phyloP scores from a whole-genome alignment of 2,113 vertebrate species.

The Maccullochella peelii region DNA sequence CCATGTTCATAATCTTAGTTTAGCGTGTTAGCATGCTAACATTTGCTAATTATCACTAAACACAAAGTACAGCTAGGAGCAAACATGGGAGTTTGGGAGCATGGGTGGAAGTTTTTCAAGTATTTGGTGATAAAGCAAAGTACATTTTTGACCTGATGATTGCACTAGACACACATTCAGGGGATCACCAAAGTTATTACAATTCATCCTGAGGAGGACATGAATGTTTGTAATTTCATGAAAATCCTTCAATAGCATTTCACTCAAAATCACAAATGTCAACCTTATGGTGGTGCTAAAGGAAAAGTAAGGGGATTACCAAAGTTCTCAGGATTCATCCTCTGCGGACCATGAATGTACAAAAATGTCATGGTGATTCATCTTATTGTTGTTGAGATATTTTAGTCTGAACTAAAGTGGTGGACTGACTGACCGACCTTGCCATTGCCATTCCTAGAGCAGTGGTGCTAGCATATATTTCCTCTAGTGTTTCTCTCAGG shows the following conservation, averaged over 20 bases:
- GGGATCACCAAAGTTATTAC: background rate
- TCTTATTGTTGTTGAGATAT: background rate
- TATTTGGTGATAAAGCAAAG: no score
- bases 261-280: no score
- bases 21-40: background rate
- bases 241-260: no score
- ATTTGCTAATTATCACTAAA: no score
- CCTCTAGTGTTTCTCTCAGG: background rate
- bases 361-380: background rate
- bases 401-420: background rate
- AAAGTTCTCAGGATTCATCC: background rate
- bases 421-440: background rate
- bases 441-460: background rate
- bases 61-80: background rate
- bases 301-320: background rate
- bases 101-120: no score
- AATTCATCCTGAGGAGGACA: background rate
- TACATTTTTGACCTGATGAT: no score
- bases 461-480: background rate
- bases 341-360: background rate
- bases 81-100: background rate
- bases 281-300: no score
- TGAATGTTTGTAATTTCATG: no score
- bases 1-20: background rate
- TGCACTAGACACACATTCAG: no score